Base-by-base conservation (phyloP, 2,113 vertebrate species). In the Toxotes chatareus region DNA sequence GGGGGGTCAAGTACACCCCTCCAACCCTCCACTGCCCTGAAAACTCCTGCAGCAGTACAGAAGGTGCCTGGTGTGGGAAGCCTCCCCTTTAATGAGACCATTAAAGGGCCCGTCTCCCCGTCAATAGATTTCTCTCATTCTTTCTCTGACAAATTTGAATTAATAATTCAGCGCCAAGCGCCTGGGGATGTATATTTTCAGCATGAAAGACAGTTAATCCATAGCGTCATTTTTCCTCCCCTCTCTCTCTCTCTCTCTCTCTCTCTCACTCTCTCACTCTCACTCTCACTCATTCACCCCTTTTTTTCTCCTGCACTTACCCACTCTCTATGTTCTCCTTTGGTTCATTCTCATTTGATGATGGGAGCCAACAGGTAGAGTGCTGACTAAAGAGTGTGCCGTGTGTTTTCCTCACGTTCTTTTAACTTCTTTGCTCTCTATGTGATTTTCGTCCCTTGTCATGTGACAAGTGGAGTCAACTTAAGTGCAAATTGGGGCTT, bases 131-230 rank as follows among this genome's bases (percentile, higher is more conserved):
- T 93, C 91, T 93, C 93, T 94, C 87, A 92, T 93, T 94, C 92
- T 94, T 94, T 95, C 93, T 94, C 93, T 93, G 93, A 95, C 93
- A 94, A 96, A 95, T 95, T 93, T 95, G 88, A 95, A 96, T 97
- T 93, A 97, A 96, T 96, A 95, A 96, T 96, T 96, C 94, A 96
- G 90, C 80, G 86, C 82, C 92, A 87, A 82, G 84, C 53, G 94
- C 94, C 94, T 91, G 85, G 94, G 95, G 96, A 96, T 94, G 93
- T 94, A 94, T 95, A 94, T 94, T 95, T 95, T 95, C 90, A 92
- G 89, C 92, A 91, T 94, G 94, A 96, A 96, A 95, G 95, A 96
- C 95, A 95, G 96, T 91, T 96, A 96, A 97, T 96, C 96, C 93
- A 95, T 96, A 96, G 89, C 74, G 89, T 91, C 90, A 88, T 91